Percentiles rank a stretch among this genome's conserved stretches.
These are phyloP conservation scores for Heliconius hortense DNA, from an alignment of 2,888 invertebrate species.

Conservation along the genomic window DNA sequence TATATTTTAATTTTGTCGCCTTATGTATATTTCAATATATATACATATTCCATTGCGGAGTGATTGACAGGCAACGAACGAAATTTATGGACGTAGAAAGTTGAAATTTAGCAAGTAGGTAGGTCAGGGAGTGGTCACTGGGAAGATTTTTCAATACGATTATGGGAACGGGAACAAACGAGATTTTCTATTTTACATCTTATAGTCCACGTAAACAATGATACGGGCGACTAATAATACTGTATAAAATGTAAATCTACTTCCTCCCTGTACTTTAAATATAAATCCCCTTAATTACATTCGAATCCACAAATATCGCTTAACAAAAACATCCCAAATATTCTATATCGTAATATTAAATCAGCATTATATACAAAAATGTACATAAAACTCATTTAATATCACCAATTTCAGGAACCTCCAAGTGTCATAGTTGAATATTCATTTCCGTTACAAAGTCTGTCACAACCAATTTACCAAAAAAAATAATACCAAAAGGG, in stretches of 20 bases:
- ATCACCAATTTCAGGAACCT: neutral
- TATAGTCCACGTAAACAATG: too few species aligned
- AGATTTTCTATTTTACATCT: too few species aligned
- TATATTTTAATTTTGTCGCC: too few species aligned
- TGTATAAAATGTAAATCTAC: too few species aligned
- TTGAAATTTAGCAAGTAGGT: neutral
- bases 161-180: too few species aligned
- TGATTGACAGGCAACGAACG: neutral
- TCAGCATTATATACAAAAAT: neutral
- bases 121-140: neutral
- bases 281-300: too few species aligned
- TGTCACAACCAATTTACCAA: slow-evolving; percentile 28
- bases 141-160: neutral
- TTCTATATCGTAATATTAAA: neutral
- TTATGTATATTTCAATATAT: too few species aligned
- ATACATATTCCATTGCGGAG: accelerated
- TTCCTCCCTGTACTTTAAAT: too few species aligned
- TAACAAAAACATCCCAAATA: too few species aligned
- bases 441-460: slow-evolving; percentile 24
- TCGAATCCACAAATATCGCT: too few species aligned
- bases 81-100: neutral
- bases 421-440: slow-evolving; percentile 18
- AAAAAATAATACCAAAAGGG: slow-evolving; percentile 48
- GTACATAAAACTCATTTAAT: neutral
- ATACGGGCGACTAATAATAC: too few species aligned